These are phyloP conservation scores for Phaethornis superciliosus DNA, from an alignment of 2,113 vertebrate species.

Conservation along the genomic window DNA sequence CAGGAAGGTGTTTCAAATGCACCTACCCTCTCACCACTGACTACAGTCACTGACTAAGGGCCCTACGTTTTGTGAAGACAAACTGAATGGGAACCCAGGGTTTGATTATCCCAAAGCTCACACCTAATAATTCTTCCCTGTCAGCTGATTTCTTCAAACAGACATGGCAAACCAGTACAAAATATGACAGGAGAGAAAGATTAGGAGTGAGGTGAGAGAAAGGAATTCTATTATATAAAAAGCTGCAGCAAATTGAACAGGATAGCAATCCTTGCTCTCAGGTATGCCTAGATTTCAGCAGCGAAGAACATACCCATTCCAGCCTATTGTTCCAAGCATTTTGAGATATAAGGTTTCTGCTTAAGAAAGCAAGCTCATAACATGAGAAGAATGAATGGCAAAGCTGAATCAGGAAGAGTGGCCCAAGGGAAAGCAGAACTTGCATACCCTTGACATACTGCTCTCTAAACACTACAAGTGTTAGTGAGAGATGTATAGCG, in stretches of 20 bases:
- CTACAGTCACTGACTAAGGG: neutral
- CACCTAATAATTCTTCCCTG: neutral
- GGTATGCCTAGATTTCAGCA: neutral
- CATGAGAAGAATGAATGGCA: neutral
- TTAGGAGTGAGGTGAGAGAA: neutral
- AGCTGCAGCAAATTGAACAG: neutral
- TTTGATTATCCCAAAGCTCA: neutral
- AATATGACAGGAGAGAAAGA: neutral
- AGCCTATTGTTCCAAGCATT: rapidly evolving
- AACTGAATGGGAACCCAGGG: neutral
- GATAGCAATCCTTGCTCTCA: neutral
- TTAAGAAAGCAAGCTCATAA: neutral
- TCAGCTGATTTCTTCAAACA: neutral
- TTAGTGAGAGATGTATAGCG: neutral
- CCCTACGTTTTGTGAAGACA: neutral
- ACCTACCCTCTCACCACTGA: neutral
- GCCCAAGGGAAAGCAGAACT: neutral
- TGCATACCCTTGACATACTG: neutral
- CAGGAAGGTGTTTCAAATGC: neutral
- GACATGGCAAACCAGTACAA: neutral
- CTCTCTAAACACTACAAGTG: neutral
- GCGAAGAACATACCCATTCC: neutral
- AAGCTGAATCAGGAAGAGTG: neutral
- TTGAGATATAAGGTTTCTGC: neutral
- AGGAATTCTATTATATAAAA: neutral